Percentiles rank a stretch among this genome's conserved stretches.
Evolutionary conservation across 2,113 vertebrate genomes (phyloP).

Genomic region (Aptenodytes forsteri): DNA sequence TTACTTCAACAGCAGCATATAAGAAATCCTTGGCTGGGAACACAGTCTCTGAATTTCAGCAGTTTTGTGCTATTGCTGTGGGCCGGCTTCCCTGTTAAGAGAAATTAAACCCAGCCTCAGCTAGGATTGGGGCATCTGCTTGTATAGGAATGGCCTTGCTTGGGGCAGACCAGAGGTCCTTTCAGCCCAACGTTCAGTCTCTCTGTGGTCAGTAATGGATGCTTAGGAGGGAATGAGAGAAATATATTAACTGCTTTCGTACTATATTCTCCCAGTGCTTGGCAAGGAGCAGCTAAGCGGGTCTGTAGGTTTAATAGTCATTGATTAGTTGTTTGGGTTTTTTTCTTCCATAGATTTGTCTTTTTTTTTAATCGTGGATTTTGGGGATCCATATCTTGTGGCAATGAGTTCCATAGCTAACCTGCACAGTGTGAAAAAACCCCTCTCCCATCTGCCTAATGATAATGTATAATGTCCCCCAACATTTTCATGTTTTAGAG

Average conservation of each 20-base stretch:
- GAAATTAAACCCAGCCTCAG: not conserved
- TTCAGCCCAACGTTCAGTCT: not conserved
- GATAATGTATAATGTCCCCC: not conserved
- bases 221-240: not conserved
- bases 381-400: not conserved
- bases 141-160: not conserved
- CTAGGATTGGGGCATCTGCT: not conserved
- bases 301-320: not conserved
- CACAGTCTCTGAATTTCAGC: not conserved
- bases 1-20: constrained; percentile 2
- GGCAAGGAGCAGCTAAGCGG: not conserved
- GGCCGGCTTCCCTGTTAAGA: not conserved
- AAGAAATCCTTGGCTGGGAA: constrained; percentile 10
- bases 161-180: not conserved
- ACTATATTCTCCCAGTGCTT: not conserved
- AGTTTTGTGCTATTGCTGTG: not conserved
- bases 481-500: not conserved
- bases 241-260: not conserved
- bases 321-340: not conserved
- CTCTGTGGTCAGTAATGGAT: not conserved
- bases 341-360: not conserved
- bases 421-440: not conserved
- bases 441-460: not conserved
- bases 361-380: not conserved
- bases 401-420: not conserved